A percentile compares a stretch with the other conserved stretches of the same genome.
Conservation (phyloP, 2,888 invertebrate species). For the Furcula furcula region DNA sequence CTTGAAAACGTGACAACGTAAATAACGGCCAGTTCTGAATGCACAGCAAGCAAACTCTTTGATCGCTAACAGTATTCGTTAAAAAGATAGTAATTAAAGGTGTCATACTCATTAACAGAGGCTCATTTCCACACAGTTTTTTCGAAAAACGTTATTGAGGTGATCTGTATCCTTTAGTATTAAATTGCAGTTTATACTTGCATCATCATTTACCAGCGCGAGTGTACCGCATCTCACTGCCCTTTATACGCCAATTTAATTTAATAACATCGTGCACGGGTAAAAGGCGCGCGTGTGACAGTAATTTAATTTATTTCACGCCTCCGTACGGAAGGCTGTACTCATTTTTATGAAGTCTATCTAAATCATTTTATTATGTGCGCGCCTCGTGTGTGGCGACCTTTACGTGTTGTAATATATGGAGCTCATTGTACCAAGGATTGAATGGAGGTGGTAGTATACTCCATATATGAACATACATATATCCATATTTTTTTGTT, state of each 20-base stretch:
- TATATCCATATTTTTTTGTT: too few species aligned
- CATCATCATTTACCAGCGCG: conserved; percentile 15
- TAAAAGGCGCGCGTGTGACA: conserved; percentile 35
- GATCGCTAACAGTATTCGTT: too few species aligned
- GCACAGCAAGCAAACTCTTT: too few species aligned
- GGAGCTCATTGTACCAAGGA: background rate
- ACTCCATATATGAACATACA: too few species aligned
- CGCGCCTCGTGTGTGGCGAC: conserved; percentile 4
- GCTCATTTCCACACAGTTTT: too few species aligned
- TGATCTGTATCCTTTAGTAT: background rate
- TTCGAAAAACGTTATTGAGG: too few species aligned
- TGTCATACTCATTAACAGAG: too few species aligned
- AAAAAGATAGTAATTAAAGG: too few species aligned
- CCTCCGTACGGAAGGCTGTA: conserved; percentile 20
- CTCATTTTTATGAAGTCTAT: conserved; percentile 22
- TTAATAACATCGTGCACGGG: conserved; percentile 32
- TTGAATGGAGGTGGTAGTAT: too few species aligned
- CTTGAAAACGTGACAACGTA: too few species aligned
- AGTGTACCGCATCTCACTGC: conserved; percentile 4
- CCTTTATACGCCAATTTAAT: conserved; percentile 40
- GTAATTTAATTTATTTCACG: conserved; percentile 44
- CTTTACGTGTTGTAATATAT: background rate
- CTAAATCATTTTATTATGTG: conserved; percentile 25
- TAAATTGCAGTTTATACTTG: background rate
- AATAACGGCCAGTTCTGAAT: too few species aligned